Base-by-base conservation (phyloP, 2,797 vertebrate species). In the Melanotaenia nigrans region DNA sequence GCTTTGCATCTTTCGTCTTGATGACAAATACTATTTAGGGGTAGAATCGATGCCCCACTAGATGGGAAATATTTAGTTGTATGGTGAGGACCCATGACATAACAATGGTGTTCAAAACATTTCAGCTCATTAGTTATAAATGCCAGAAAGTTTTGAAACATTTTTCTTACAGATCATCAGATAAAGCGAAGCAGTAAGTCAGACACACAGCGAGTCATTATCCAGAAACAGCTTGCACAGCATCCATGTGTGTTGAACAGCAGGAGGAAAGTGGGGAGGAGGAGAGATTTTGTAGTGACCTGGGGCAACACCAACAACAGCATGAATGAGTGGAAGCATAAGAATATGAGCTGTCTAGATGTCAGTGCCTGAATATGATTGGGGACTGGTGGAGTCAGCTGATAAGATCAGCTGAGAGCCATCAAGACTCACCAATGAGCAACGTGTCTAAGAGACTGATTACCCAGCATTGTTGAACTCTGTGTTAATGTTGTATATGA, bases 231-330 rank as follows among this genome's bases (percentile, higher is more conserved):
- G 79, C 65, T 77, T 81, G 65, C 56, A 3, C 71, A 81, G 68
- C 80, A 87, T 66, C 47, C 28, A 20, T 73, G 61, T 61, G 67
- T n/a, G 79, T 64, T 71, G 18, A 59, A 28, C 69, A 87, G 79
- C 69, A 71, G 42, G 65, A 45, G 73, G 61, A 70, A 56, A 40
- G 4, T 20, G 14, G 10, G 36, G 56, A 47, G 56, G 30, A n/a
- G 66, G 30, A 56, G 58, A 47, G 36, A 71, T 40, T 78, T 36
- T 74, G 40, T 62, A 65, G 65, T 54, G 72, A 54, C 64, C 22
- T 38, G 40, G 51, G 63, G 71, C 59, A 71, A 74, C 67, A 74
- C 55, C 75, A 62, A 54, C 75, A 65, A 49, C 49, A 68, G 61
- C 33, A 32, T 51, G 32, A 77, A 65, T 51, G 57, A 68, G 65